phyloP scores from a whole-genome alignment of 2,888 invertebrate species.

The Ormyrus labotus region DNA sequence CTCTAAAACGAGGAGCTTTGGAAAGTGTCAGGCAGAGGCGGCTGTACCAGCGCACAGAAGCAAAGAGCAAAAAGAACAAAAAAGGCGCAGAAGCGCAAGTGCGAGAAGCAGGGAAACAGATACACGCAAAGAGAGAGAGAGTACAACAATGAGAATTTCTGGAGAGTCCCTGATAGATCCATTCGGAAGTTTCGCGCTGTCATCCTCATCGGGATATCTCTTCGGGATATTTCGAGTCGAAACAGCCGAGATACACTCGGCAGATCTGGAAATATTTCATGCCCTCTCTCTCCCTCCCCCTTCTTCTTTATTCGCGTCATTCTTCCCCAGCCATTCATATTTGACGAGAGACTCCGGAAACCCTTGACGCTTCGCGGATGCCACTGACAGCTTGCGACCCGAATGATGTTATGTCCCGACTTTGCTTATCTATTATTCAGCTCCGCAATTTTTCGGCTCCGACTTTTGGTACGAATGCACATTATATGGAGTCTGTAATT shows the following conservation, averaged over 20 bases:
- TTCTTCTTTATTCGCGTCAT: constrained; percentile 61
- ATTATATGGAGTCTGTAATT: too few relatives aligned
- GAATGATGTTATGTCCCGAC: neutral
- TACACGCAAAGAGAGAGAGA: neutral
- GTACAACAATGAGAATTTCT: neutral
- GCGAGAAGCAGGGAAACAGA: too few relatives aligned
- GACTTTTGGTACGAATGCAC: too few relatives aligned
- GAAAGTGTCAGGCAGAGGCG: too few relatives aligned
- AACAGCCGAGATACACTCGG: too few relatives aligned
- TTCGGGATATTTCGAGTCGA: too few relatives aligned
- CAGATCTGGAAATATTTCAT: constrained; percentile 11
- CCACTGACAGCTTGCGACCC: neutral
- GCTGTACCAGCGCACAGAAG: too few relatives aligned
- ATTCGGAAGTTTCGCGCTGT: neutral
- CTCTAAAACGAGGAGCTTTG: too few relatives aligned
- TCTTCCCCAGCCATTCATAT: constrained; percentile 65
- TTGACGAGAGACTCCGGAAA: constrained; percentile 61
- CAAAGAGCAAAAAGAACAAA: too few relatives aligned
- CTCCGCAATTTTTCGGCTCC: too few relatives aligned
- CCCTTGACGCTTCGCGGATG: constrained; percentile 9
- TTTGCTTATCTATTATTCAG: neutral
- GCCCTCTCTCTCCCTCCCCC: neutral
- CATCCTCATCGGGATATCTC: neutral
- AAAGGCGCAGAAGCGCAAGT: neutral
- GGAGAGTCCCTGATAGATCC: too few relatives aligned